These are phyloP conservation scores for Agrotis exclamationis DNA, from an alignment of 2,888 invertebrate species.

Conservation along the genomic window DNA sequence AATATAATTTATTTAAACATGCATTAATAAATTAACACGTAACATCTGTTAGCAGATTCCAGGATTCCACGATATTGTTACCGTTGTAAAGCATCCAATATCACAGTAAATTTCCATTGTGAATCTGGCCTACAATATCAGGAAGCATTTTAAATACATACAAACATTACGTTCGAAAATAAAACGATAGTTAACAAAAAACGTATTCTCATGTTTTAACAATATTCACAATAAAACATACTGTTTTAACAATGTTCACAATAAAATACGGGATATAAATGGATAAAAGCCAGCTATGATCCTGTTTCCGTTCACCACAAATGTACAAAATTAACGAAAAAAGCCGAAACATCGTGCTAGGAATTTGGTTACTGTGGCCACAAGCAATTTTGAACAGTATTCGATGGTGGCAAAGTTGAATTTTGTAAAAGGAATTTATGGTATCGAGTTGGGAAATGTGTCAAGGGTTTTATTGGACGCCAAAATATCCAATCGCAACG, in stretches of 20 bases:
- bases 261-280: slow-evolving; percentile 35
- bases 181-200: slow-evolving; percentile 16
- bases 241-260: slow-evolving; percentile 31
- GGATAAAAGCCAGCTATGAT: slow-evolving; percentile 51
- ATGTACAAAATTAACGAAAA: slow-evolving; percentile 56
- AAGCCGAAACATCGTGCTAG: slow-evolving; percentile 39
- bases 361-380: slow-evolving; percentile 35
- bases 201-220: slow-evolving; percentile 25
- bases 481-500: slow-evolving; percentile 49
- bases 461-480: slow-evolving; percentile 56
- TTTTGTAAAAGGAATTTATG: not conserved
- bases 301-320: slow-evolving; percentile 49
- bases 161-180: not conserved
- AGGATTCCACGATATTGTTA: no score
- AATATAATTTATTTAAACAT: no score
- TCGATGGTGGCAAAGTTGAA: not conserved
- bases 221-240: slow-evolving; percentile 33
- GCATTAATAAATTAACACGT: no score
- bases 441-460: slow-evolving; percentile 43
- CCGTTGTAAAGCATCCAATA: not conserved
- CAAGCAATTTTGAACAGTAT: slow-evolving; percentile 29
- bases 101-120: not conserved
- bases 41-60: no score
- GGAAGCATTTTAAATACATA: not conserved
- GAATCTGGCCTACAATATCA: not conserved